Evolutionary conservation across 2,113 vertebrate genomes (phyloP).

Genomic region (Amphiprion percula): DNA sequence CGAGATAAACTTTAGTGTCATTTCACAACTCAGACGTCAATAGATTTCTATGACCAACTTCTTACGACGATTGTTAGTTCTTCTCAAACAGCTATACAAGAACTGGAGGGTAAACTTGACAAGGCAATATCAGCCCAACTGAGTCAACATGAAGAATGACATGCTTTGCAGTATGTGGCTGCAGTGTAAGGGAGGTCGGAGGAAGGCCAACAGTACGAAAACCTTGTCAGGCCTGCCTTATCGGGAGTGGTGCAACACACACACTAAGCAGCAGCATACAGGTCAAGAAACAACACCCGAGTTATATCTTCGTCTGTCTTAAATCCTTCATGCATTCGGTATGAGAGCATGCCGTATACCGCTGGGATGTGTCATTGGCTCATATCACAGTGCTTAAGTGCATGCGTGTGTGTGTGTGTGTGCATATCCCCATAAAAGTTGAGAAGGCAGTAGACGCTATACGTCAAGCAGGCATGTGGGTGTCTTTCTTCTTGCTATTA

Average conservation of each 20-base stretch:
- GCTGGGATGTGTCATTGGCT: constrained; percentile 57
- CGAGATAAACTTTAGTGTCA: too few species aligned
- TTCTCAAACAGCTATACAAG: not conserved
- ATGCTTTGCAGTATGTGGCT: constrained; percentile 21
- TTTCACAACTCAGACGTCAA: not conserved
- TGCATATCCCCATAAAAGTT: constrained; percentile 53
- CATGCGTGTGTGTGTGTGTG: constrained; percentile 2
- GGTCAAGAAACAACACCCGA: constrained; percentile 17
- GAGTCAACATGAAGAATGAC: constrained; percentile 28
- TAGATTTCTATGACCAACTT: not conserved
- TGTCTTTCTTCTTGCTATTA: constrained; percentile 47
- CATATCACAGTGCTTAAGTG: constrained; percentile 23
- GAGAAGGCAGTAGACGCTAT: constrained; percentile 55
- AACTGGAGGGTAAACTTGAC: not conserved
- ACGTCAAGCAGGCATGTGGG: constrained; percentile 29
- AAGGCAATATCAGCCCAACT: constrained; percentile 12
- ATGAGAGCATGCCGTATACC: constrained; percentile 52
- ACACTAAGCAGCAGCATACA: constrained; percentile 18
- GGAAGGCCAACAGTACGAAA: constrained; percentile 30
- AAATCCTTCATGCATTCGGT: constrained; percentile 40
- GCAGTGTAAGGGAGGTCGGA: constrained; percentile 37
- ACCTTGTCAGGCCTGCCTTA: constrained; percentile 45
- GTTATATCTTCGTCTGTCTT: constrained; percentile 42
- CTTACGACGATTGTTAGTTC: not conserved
- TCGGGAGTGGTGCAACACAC: constrained; percentile 45